Evolutionary conservation across 2,888 invertebrate genomes (phyloP), one percentile per base, ranked within the genome.

Genomic region (Melanophora roralis): DNA sequence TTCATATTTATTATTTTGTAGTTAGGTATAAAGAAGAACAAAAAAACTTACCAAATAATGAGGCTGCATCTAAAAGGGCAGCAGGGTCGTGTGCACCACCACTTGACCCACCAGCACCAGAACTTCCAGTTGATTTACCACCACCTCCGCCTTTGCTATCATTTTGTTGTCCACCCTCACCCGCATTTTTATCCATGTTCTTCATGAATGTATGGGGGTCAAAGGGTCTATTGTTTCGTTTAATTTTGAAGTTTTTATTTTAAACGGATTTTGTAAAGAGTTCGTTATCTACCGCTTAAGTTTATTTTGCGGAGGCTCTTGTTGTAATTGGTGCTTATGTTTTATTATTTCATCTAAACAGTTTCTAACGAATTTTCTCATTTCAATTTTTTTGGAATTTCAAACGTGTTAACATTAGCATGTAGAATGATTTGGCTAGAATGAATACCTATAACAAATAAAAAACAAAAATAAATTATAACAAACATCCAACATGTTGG

Each of bases 151-250:
- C 89, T 82, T 89, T 88, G 75, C 89, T 88, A 83, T 87, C 91
- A 34, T 76, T 76, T 76, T 80, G 80, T 80, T 80, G 80, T 76
- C 80, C 80, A 80, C 80, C 80, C 90, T 93, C 93, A 90, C 93
- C 93, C 90, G 94, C 94, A 93, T 94, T 95, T 93, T 95, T 95
- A 92, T 95, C 95, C 95, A 95, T 95, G 86, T 86, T 89, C 85
- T 86, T 85, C 85, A 86, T 86, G 80, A 80, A 80, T 57, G 80
- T 76, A 80, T 80, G 80, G 80, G 80, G 80, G 76, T 80, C 80
- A 72, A 80, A 80, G 80, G 80, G 80, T 72, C 83, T 84, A 71
- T 83, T 84, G 82, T 84, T 84, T 74, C 84, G 84, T 83, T 84
- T 84, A 83, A 84, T 84, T 83, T 84, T 84, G 84, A 82, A 80